Evolutionary conservation across 2,888 invertebrate genomes (phyloP).

Genomic region (Caenorhabditis wallacei): DNA sequence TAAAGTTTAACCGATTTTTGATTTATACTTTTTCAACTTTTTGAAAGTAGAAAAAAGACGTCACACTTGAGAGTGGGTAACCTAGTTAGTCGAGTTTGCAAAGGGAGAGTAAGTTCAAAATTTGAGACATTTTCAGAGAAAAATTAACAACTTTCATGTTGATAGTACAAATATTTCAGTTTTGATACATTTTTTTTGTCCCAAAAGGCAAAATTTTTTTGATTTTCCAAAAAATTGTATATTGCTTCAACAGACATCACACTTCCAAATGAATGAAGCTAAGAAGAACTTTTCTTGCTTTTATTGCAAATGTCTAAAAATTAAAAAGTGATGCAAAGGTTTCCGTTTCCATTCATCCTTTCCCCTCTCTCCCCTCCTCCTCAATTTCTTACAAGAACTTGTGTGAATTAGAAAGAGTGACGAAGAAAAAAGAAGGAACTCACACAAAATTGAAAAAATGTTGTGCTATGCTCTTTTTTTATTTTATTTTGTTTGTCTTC

Average conservation of each 20-base stretch:
- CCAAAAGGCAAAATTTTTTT: no score
- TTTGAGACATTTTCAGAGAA: not conserved
- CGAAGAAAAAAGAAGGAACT: constrained; percentile 18
- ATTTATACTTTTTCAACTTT: not conserved
- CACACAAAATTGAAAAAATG: constrained; percentile 4
- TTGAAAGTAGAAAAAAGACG: constrained; percentile 40
- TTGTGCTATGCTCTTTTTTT: constrained; percentile 3
- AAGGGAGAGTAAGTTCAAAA: not conserved
- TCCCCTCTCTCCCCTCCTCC: not conserved
- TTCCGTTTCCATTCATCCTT: constrained; percentile 1
- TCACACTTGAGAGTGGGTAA: constrained; percentile 11
- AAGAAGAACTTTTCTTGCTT: no score
- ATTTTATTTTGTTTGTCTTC: constrained; percentile 6
- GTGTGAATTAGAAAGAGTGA: constrained; percentile 5
- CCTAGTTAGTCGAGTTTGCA: not conserved
- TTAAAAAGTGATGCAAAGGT: constrained; percentile 17
- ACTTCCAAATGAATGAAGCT: no score
- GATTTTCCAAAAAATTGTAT: no score
- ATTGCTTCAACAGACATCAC: no score
- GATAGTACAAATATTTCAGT: not conserved
- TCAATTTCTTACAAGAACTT: not conserved
- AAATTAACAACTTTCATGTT: not conserved
- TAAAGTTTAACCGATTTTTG: constrained; percentile 1
- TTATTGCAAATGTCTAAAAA: constrained; percentile 8
- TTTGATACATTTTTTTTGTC: no score